phyloP scores from a whole-genome alignment of 2,797 vertebrate genomes.

The Natrix natrix region DNA sequence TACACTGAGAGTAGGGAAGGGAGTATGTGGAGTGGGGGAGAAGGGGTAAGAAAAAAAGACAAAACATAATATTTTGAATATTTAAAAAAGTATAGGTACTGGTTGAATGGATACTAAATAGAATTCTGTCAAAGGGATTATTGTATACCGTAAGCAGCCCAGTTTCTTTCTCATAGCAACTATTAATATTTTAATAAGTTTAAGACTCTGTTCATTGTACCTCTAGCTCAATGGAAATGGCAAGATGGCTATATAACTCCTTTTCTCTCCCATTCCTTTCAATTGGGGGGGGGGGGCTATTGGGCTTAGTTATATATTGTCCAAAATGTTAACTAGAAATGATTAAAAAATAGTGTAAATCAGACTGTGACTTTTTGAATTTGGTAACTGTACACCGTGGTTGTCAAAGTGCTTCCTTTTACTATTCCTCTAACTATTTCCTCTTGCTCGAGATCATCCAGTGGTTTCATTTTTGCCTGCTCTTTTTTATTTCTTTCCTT shows the following conservation, averaged over 20 bases:
- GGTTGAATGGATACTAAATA: neutral
- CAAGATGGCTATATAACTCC: neutral
- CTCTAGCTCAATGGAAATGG: neutral
- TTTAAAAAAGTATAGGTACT: neutral
- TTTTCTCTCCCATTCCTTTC: neutral
- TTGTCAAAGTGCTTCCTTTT: neutral
- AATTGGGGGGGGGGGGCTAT: neutral
- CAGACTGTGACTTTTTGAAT: neutral
- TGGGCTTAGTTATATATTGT: neutral
- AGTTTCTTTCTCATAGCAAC: neutral
- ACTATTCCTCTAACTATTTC: neutral
- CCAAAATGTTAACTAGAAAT: neutral
- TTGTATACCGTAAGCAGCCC: neutral
- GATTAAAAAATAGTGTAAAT: neutral
- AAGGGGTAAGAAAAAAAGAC: neutral
- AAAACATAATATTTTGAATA: neutral
- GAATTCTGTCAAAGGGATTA: neutral
- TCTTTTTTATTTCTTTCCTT: neutral
- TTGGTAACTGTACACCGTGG: neutral
- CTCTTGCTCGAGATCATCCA: neutral
- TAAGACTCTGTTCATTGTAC: neutral
- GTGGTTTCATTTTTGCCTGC: neutral
- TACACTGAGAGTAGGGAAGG: neutral
- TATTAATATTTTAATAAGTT: neutral
- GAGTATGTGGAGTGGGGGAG: neutral